Base-by-base conservation (phyloP, 2,113 vertebrate genomes). In the Rhabdornis inornatus region DNA sequence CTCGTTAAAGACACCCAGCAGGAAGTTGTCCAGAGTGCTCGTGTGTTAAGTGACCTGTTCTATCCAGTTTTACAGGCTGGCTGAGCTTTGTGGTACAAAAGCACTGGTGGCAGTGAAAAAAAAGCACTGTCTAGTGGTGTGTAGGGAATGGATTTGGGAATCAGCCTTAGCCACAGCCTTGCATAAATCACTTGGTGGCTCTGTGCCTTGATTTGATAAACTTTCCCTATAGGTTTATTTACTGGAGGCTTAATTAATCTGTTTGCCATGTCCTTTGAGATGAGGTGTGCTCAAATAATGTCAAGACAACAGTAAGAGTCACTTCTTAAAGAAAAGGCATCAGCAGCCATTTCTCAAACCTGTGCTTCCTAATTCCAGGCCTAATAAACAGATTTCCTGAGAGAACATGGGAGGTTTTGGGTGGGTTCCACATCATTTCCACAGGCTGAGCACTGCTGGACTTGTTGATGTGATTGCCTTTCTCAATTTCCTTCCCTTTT, bases 1-100 rank as follows among this genome's bases (percentile, higher is more conserved):
- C 47, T 33, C 37, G 8, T 33, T 88, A 40, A 90, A 93, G 37
- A 91, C 61, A 68, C 24, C 55, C 92, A 95, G 81, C 56, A 89
- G 87, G 72, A 89, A 84, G 69, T 33, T 91, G 83, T 84, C 83
- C 64, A 35, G 82, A 80, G 68, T 79, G 60, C 35, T 63, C 55
- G 70, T 63, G 45, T 45, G 28, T 89, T 56, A 70, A 85, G 81
- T 93, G 88, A 94, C 93, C 94, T 78, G 66, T 65, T 92, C 88
- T 68, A 89, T 87, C 83, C 42, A 5, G 25, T 33, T 86, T 89
- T 84, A 42, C 49, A 77, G 75, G 39, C 70, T 76, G 69, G 50
- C 35, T 89, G 88, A 89, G 53, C 71, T 92, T 74, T 85, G 86
- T 60, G 69, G 44, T 14, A 55, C 75, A 59, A 69, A 49, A 57